A percentile compares a stretch with the other conserved stretches of the same genome.
These are phyloP conservation scores for Pachydiplax longipennis DNA, from an alignment of 2,888 invertebrate genomes.

Conservation along the genomic window DNA sequence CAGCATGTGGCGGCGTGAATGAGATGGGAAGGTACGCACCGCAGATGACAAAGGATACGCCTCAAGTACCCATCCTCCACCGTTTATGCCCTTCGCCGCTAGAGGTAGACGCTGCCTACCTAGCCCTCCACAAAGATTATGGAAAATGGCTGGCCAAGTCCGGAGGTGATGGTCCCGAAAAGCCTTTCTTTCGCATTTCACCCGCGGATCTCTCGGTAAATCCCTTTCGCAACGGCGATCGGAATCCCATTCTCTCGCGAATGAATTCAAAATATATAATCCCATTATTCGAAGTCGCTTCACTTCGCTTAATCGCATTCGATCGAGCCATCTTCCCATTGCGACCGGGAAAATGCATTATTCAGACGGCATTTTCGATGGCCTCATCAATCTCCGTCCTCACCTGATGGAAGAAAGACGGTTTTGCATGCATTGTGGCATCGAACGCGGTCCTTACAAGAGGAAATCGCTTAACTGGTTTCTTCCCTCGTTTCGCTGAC, in stretches of 20 bases:
- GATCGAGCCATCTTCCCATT: background rate
- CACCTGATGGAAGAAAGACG: constrained; percentile 36
- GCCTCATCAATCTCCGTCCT: constrained; percentile 22
- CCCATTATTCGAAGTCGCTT: background rate
- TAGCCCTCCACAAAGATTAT: background rate
- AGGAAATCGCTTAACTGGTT: constrained; percentile 12
- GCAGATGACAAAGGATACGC: background rate
- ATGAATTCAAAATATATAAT: constrained; percentile 7
- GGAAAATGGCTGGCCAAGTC: background rate
- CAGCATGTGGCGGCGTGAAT: background rate
- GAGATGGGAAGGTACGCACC: background rate
- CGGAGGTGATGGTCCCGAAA: background rate
- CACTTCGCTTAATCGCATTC: background rate
- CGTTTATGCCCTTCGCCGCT: background rate
- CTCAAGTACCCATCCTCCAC: background rate
- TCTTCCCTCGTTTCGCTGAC: background rate
- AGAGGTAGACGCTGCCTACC: background rate
- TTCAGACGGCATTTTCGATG: constrained; percentile 27
- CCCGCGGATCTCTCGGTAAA: background rate
- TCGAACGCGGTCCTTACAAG: background rate
- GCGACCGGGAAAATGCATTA: constrained; percentile 11
- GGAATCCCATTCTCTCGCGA: background rate
- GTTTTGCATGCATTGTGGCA: background rate
- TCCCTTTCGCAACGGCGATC: background rate
- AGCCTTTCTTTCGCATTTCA: background rate